These are phyloP conservation scores for Trichomalopsis sarcophagae DNA, from an alignment of 1,140 invertebrate species.

Conservation along the genomic window DNA sequence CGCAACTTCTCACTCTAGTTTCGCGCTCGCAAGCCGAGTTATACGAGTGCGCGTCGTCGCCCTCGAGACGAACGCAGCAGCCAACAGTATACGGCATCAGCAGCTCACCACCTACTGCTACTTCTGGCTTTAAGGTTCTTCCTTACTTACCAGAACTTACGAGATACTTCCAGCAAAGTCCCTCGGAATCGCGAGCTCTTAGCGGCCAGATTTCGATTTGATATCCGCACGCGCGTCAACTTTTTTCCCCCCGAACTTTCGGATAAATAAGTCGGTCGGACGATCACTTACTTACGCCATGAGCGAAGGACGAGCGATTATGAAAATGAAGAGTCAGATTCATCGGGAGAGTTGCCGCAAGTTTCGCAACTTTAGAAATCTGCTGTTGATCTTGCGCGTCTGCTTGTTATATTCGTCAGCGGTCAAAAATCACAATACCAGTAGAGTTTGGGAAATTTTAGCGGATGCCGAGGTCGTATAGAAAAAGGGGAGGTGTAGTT, in stretches of 20 bases:
- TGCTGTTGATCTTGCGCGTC: background rate
- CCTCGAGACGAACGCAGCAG: background rate
- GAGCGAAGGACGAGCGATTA: background rate
- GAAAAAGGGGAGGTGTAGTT: constrained; percentile 57
- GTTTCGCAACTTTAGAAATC: background rate
- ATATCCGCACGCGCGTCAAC: constrained; percentile 3
- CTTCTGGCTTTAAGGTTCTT: constrained; percentile 52
- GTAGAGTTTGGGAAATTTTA: constrained; percentile 24
- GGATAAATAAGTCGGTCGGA: too few relatives aligned
- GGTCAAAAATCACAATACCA: background rate
- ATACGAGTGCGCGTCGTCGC: constrained; percentile 44
- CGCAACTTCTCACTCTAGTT: constrained; percentile 30
- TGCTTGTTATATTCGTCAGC: background rate
- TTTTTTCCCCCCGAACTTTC: background rate
- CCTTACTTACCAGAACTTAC: constrained; percentile 56
- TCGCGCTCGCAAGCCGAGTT: constrained; percentile 37
- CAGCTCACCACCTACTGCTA: background rate
- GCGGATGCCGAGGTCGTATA: background rate
- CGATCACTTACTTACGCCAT: background rate
- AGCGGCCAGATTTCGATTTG: constrained; percentile 33
- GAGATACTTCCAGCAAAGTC: constrained; percentile 50
- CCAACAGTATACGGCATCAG: too few relatives aligned
- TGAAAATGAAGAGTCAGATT: background rate
- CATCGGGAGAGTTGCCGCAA: background rate
- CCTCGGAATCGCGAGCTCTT: constrained; percentile 42